Percentiles rank a stretch among this genome's conserved stretches.
Conservation (phyloP, 37 sponge, comb jelly and placozoan species). For the Theonella swinhoei region DNA sequence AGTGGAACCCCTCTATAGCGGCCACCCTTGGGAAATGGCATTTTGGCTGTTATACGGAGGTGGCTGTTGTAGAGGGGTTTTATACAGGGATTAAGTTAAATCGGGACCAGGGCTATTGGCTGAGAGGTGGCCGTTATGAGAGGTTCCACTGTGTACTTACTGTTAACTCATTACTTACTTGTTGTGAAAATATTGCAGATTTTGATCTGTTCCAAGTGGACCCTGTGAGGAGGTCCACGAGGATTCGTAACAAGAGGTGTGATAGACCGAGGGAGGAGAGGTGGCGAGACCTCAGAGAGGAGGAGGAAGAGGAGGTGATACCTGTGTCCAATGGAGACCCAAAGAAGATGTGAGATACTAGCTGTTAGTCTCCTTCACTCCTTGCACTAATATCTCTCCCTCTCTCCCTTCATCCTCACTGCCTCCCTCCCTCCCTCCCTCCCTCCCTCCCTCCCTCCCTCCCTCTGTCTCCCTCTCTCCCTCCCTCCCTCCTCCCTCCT, state of each 20-base stretch:
- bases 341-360: not conserved
- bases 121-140: no score
- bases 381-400: not conserved
- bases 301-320: not conserved
- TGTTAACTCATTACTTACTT: no score
- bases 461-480: not conserved
- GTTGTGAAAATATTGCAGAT: no score
- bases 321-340: not conserved
- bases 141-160: no score
- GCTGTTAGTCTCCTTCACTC: not conserved
- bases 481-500: not conserved
- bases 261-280: not conserved
- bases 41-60: no score
- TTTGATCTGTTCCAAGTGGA: no score
- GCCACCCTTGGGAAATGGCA: no score
- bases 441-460: not conserved
- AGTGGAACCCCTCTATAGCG: no score
- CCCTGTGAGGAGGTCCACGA: not conserved
- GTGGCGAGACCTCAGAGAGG: not conserved
- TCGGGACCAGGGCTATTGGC: no score
- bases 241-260: not conserved
- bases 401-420: not conserved
- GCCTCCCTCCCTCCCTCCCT: constrained; percentile 7
- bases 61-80: no score
- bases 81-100: no score